phyloP scores from a whole-genome alignment of 2,113 vertebrate species.

The Tyto alba region DNA sequence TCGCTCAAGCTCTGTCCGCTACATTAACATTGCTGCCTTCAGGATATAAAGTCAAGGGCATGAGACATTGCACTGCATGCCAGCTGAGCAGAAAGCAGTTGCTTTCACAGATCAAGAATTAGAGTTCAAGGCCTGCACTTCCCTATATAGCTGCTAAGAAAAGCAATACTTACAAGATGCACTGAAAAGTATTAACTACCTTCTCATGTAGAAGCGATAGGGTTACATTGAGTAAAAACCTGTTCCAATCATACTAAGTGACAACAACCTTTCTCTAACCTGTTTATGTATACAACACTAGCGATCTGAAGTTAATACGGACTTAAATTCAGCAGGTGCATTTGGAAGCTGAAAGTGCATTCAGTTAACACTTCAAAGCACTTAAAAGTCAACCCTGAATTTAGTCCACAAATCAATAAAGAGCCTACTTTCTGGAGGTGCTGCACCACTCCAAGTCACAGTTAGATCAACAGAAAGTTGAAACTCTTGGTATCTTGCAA shows the following conservation, averaged over 20 bases:
- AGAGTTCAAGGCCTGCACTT: neutral
- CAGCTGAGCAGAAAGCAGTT: neutral
- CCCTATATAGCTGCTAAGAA: neutral
- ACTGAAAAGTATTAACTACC: neutral
- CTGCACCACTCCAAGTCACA: neutral
- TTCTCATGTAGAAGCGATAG: neutral
- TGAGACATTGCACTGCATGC: rapidly evolving
- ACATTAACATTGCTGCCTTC: neutral
- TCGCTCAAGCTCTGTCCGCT: neutral
- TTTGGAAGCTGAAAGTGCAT: neutral
- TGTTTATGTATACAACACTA: neutral
- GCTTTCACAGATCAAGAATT: rapidly evolving
- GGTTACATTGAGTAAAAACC: neutral
- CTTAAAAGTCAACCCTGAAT: neutral
- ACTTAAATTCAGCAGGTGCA: rapidly evolving
- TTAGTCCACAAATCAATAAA: neutral
- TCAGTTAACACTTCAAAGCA: neutral
- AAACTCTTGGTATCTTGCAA: neutral
- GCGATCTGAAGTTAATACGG: neutral
- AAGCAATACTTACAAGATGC: neutral
- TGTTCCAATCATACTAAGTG: neutral
- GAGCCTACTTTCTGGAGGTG: neutral
- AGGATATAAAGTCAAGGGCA: neutral
- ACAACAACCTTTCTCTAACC: neutral
- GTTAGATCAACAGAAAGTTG: neutral